Base-by-base conservation (phyloP, 2,888 invertebrate genomes). In the Tetramorium bicarinatum region DNA sequence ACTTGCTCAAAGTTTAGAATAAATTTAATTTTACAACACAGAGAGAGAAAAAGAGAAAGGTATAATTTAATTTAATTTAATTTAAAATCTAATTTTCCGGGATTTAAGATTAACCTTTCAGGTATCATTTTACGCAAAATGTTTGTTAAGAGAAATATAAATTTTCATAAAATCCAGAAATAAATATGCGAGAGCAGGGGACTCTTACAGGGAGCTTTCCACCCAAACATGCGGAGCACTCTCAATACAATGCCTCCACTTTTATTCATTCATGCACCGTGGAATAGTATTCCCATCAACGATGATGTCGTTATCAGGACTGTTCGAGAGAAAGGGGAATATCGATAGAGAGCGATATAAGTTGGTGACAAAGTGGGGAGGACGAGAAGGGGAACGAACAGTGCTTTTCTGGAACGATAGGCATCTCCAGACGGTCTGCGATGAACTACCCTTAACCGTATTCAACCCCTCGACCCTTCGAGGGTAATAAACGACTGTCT, bases 401-500 rank as follows among this genome's bases (percentile, higher is more conserved):
- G 66, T 61, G 61, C 61, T 72, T 77, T 66, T 74, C 59, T 67
- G 29, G 75, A 75, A 83, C 64, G 84, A 87, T 87, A 87, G 87
- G 67, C 77, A 85, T 87, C 87, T 85, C 21, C 56, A 67, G 72
- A 87, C 62, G 18, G 67, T 76, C 83, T 76, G 72, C 77, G 64
- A 85, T 87, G 81, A 87, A 85, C 83, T 83, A 83, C 56, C 56
- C 85, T 76, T 74, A 77, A 80, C 66, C 69, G 77, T 69, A 64
- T 80, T 82, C 85, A 64, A 81, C 62, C 49, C 59, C 41, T 62
- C 80, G 81, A 89, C 67, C 74, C 71, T 75, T 80, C 54, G 8
- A 38, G 71, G 80, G 69, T 87, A 85, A 87, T 87, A 87, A 85
- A 85, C 79, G 76, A 62, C 79, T 64, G 85, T 85, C 79, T 87